phyloP scores from a whole-genome alignment of 92 coral and sea anemone species.

The Heteractis magnifica region DNA sequence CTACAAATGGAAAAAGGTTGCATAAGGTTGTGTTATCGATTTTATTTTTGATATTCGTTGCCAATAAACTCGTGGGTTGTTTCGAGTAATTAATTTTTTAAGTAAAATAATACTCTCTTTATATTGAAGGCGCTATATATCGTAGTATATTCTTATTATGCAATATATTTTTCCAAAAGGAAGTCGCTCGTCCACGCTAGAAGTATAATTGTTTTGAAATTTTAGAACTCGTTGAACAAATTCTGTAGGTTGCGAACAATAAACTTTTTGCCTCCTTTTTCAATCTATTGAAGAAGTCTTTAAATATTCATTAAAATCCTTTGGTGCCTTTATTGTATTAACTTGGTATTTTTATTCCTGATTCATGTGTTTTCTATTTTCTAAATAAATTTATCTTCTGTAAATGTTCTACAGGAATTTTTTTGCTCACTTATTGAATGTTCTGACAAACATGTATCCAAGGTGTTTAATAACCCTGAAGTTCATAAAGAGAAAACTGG shows the following conservation, averaged over 20 bases:
- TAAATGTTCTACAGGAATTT: background rate
- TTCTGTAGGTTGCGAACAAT: background rate
- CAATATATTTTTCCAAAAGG: background rate
- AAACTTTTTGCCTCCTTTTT: constrained; percentile 8
- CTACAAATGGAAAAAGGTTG: background rate
- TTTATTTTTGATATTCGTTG: background rate
- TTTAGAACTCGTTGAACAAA: background rate
- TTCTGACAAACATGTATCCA: background rate
- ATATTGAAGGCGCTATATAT: background rate
- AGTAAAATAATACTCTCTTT: background rate
- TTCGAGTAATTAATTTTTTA: constrained; percentile 4
- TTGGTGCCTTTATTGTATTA: constrained; percentile 27
- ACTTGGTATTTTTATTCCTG: constrained; percentile 12
- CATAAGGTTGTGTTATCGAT: background rate
- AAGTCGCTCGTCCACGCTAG: background rate
- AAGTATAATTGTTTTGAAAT: background rate
- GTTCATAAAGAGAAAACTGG: background rate
- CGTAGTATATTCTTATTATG: background rate
- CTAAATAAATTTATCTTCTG: background rate
- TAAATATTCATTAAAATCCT: constrained; percentile 12
- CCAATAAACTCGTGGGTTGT: background rate
- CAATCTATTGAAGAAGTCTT: constrained; percentile 18
- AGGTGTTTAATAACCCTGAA: background rate
- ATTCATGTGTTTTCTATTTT: constrained; percentile 3
- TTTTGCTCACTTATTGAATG: background rate